A percentile compares a stretch with the other conserved stretches of the same genome.
phyloP scores from a whole-genome alignment of 2,113 vertebrate species.

The Lepus europaeus region DNA sequence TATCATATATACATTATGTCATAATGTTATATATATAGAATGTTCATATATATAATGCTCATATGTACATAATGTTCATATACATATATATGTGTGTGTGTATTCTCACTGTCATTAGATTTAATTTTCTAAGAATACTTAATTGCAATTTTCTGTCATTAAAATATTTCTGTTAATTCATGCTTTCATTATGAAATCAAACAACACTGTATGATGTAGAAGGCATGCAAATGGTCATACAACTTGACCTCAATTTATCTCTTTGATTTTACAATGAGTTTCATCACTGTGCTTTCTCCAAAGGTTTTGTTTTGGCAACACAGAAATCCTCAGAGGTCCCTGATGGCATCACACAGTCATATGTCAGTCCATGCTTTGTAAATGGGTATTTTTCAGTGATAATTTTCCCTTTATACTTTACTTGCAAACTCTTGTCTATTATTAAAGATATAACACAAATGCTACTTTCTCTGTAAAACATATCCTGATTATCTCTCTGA shows the following conservation, averaged over 20 bases:
- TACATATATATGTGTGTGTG: neutral
- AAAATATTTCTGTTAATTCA: neutral
- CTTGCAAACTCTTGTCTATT: neutral
- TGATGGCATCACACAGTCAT: neutral
- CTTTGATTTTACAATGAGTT: neutral
- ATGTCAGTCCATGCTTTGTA: neutral
- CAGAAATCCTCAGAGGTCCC: neutral
- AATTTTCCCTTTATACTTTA: neutral
- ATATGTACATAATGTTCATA: neutral
- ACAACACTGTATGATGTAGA: neutral
- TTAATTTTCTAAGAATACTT: neutral
- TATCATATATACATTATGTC: too few species aligned
- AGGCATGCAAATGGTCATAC: neutral
- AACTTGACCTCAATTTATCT: neutral
- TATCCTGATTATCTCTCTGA: neutral
- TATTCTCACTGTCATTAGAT: neutral
- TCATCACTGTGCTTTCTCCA: neutral
- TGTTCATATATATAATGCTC: neutral
- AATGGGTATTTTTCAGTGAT: neutral
- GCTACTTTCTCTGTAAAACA: neutral
- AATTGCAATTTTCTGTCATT: neutral
- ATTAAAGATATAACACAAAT: neutral
- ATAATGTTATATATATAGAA: too few species aligned
- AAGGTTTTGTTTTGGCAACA: neutral
- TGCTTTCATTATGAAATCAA: constrained; percentile 9